Evolutionary conservation across 2,888 invertebrate genomes (phyloP), one percentile per base, ranked within the genome.

Genomic region (Cerastoderma edule): DNA sequence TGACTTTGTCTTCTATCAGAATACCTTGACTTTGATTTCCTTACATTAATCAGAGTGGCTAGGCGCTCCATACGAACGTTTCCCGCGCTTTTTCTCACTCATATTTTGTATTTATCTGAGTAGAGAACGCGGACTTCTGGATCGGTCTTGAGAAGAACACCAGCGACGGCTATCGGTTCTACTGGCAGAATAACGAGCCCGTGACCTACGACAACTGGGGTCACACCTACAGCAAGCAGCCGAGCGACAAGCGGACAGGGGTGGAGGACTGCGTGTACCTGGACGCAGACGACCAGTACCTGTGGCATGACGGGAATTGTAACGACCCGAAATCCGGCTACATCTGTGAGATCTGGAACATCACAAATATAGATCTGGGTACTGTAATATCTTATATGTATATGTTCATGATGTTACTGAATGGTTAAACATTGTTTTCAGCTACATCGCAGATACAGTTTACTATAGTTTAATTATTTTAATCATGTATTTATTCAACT

Each of bases 341-440:
- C 30, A 50, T 65, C 30, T 65, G 65, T 65, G 65, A 65, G 39
- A 65, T 65, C n/a, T 65, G 65, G 65, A 65, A 65, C 27, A 32
- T 65, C 4, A 48, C 65, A n/a, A 53, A 13, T 13, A 53, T 27
- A 53, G n/a, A 6, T 3, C n/a, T 53, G n/a, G 53, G 53, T 53
- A 53, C 5, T 39, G 16, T 39, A 39, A 39, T 10, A 39, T 10
- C 39, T 10, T 10, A 10, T 10, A 8, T 16, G 39, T 10, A 39
- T 16, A 8, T 39, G 10, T 39, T 39, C 10, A 10, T 16, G 39
- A 10, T 39, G 16, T 39, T 16, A 8, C 39, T 10, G 16, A 39
- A 39, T 39, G 39, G 39, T 10, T 8, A 39, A 39, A 39, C 10
- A 39, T 39, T 16, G 39, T 39, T 39, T 39, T 8, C 8, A 10